phyloP scores from a whole-genome alignment of 2,113 vertebrate species.

The Grallaria varia region DNA sequence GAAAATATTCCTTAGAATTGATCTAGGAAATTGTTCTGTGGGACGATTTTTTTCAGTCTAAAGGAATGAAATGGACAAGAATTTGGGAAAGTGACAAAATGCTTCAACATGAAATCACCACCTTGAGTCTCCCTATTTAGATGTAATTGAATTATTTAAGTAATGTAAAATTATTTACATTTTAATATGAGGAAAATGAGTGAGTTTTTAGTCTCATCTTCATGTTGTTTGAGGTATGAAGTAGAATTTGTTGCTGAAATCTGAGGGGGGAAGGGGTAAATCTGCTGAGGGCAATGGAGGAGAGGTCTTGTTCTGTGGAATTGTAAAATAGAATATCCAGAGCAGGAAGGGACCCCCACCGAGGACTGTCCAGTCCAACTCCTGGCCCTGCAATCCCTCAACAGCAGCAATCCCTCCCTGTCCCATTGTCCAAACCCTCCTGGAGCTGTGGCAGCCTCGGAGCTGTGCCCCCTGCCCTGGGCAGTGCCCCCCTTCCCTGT shows the following conservation, averaged over 20 bases:
- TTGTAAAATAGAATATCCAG: not conserved
- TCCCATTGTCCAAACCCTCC: rapidly evolving
- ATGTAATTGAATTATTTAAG: not conserved
- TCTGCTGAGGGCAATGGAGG: not conserved
- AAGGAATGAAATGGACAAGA: not conserved
- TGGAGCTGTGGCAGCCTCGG: not conserved
- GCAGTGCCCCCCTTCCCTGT: not conserved
- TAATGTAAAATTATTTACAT: not conserved
- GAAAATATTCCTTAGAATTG: not conserved
- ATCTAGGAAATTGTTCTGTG: not conserved
- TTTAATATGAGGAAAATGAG: not conserved
- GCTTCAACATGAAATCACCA: not conserved
- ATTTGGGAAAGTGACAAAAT: not conserved
- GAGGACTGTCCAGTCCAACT: not conserved
- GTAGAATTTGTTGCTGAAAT: not conserved
- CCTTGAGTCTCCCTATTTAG: not conserved
- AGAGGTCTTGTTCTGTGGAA: not conserved
- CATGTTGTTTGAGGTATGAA: not conserved
- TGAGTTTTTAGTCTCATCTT: not conserved
- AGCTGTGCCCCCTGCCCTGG: not conserved
- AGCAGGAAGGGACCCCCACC: not conserved
- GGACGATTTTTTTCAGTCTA: rapidly evolving
- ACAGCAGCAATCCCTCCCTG: not conserved
- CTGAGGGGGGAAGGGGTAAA: not conserved
- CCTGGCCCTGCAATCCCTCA: not conserved